Evolutionary conservation across 2,113 vertebrate genomes (phyloP).

Genomic region (Gorsachius goisagi): DNA sequence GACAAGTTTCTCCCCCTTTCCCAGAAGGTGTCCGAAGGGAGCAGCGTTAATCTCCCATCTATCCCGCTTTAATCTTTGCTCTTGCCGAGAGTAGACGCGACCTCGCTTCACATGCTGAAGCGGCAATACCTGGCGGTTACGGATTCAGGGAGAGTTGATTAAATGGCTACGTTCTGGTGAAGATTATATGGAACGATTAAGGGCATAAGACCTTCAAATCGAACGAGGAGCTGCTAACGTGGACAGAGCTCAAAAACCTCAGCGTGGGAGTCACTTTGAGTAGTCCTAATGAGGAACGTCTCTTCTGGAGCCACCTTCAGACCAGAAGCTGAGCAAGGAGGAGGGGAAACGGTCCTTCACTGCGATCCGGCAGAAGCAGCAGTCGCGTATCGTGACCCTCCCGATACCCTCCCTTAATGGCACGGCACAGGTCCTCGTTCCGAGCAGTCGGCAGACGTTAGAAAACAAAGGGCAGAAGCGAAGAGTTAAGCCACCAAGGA

Average conservation of each 20-base stretch:
- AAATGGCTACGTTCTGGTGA: slow-evolving; percentile 13
- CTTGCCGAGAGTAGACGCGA: not conserved
- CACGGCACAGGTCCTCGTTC: not conserved
- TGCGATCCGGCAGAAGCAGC: not conserved
- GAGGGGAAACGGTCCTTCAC: not conserved
- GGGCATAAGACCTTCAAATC: slow-evolving; percentile 62
- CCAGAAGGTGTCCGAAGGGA: not conserved
- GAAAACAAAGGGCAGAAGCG: not conserved
- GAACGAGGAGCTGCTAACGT: slow-evolving; percentile 53
- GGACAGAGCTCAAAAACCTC: slow-evolving; percentile 53
- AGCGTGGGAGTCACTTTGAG: not conserved
- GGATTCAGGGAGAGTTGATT: slow-evolving; percentile 45
- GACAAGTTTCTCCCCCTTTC: not conserved
- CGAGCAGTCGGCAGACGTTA: not conserved
- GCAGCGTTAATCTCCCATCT: not conserved
- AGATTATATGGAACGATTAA: slow-evolving; percentile 54
- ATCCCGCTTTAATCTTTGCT: not conserved
- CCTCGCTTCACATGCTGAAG: not conserved
- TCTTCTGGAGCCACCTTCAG: slow-evolving; percentile 43
- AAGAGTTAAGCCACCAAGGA: not conserved
- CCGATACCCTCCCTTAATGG: not conserved
- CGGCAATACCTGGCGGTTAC: slow-evolving; percentile 47
- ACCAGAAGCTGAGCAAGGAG: not conserved
- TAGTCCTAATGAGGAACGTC: slow-evolving; percentile 38
- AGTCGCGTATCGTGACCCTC: not conserved